Percentiles rank a stretch among this genome's conserved stretches.
Conservation (phyloP, 2,113 vertebrate species). For the Peucedramus taeniatus region DNA sequence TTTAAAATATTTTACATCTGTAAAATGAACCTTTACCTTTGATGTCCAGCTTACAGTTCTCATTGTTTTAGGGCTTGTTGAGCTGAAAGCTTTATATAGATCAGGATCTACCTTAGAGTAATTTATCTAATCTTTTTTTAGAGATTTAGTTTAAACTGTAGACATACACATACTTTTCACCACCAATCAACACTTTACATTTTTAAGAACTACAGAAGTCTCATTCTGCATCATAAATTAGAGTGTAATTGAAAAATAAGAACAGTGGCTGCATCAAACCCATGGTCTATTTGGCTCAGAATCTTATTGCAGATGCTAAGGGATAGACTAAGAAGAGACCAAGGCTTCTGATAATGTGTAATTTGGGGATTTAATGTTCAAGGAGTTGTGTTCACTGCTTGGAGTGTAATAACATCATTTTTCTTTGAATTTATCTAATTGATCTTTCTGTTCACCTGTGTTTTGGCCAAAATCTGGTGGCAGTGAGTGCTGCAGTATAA, state of each 20-base stretch:
- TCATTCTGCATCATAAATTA: neutral
- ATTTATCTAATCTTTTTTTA: neutral
- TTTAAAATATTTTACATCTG: neutral
- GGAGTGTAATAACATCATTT: neutral
- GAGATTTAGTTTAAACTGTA: neutral
- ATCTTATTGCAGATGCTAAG: neutral
- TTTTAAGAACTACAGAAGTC: neutral
- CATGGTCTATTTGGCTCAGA: neutral
- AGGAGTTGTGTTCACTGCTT: neutral
- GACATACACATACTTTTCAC: neutral
- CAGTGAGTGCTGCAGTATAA: neutral
- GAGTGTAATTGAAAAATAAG: neutral
- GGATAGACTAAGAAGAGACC: neutral
- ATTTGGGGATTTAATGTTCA: neutral
- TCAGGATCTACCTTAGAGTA: neutral
- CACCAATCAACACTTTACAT: neutral
- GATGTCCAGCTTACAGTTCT: neutral
- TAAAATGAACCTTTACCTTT: neutral
- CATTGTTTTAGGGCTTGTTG: neutral
- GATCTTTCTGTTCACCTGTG: neutral
- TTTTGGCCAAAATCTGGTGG: neutral
- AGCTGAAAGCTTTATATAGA: neutral
- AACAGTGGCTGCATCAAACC: neutral
- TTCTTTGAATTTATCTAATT: neutral
- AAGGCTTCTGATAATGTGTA: neutral